Percentiles rank a stretch among this genome's conserved stretches.
Conservation (phyloP, 1,140 invertebrate species). For the Cherax destructor region DNA sequence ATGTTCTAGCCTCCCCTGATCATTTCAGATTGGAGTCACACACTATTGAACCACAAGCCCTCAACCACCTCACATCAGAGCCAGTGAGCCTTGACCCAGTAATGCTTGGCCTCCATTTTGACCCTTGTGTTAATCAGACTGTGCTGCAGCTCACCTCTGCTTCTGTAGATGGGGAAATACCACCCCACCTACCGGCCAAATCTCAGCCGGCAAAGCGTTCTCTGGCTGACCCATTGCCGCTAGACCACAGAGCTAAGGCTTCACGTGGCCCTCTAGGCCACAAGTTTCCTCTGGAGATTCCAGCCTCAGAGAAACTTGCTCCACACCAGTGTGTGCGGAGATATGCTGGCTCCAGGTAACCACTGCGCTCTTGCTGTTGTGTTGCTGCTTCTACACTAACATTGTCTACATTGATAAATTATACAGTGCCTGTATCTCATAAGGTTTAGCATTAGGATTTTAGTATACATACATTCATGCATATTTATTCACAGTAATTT, state of each 20-base stretch:
- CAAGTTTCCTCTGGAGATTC: conserved; percentile 59
- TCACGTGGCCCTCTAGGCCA: conserved; percentile 49
- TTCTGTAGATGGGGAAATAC: conserved; percentile 56
- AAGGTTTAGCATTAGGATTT: not conserved
- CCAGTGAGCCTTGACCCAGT: conserved; percentile 66
- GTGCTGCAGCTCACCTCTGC: conserved; percentile 65
- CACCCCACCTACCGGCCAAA: conserved; percentile 20
- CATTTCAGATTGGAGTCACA: conserved; percentile 54
- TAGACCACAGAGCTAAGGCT: conserved; percentile 51
- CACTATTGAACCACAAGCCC: conserved; percentile 21
- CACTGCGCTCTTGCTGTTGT: conserved; percentile 64
- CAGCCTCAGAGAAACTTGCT: conserved; percentile 49
- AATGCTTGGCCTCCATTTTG: conserved; percentile 71
- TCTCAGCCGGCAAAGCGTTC: conserved; percentile 44
- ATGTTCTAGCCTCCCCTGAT: conserved; percentile 47
- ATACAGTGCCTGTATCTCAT: conserved; percentile 17
- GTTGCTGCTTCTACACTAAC: conserved; percentile 68
- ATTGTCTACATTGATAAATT: conserved; percentile 50
- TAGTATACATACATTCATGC: not conserved
- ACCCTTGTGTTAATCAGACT: conserved; percentile 71
- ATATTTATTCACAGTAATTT: not conserved
- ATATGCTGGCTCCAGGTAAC: conserved; percentile 63
- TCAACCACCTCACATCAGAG: conserved; percentile 48
- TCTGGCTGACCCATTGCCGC: conserved; percentile 49
- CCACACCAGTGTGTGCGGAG: conserved; percentile 53